A percentile compares a stretch with the other conserved stretches of the same genome.
These are phyloP conservation scores for Suillia variegata DNA, from an alignment of 2,888 invertebrate species.

Conservation along the genomic window DNA sequence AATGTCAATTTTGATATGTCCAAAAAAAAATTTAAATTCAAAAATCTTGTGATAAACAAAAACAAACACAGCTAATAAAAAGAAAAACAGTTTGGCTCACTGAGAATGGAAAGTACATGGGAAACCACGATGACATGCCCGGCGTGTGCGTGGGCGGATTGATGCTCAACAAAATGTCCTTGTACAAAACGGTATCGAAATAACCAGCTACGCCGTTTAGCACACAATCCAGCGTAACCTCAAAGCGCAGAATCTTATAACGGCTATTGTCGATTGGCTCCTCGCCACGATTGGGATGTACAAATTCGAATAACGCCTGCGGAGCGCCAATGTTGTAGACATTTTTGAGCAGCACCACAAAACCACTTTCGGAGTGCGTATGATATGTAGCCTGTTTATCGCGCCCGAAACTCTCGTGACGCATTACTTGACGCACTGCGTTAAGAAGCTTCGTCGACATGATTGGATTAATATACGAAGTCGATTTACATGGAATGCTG, in stretches of 20 bases:
- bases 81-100: conserved; percentile 64
- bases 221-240: conserved; percentile 75
- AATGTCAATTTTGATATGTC: no score
- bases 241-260: conserved; percentile 71
- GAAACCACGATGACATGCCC: conserved; percentile 98
- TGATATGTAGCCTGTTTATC: conserved; percentile 41
- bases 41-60: not conserved
- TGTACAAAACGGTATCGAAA: conserved; percentile 88
- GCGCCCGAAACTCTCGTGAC: conserved; percentile 39
- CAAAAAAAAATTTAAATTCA: not conserved
- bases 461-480: conserved; percentile 90
- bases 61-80: not conserved
- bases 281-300: conserved; percentile 87
- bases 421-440: conserved; percentile 65
- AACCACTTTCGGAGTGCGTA: conserved; percentile 75
- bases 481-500: conserved; percentile 88
- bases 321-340: conserved; percentile 57
- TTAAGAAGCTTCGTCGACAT: conserved; percentile 87
- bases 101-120: conserved; percentile 89
- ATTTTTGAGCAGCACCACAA: conserved; percentile 78
- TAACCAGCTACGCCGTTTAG: conserved; percentile 96
- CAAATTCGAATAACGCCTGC: conserved; percentile 77
- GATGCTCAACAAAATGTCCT: conserved; percentile 85
- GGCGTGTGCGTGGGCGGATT: conserved; percentile 85
- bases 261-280: conserved; percentile 73